Percentiles rank a stretch among this genome's conserved stretches.
phyloP scores from a whole-genome alignment of 2,797 vertebrate species.

The Peromyscus aztecus region DNA sequence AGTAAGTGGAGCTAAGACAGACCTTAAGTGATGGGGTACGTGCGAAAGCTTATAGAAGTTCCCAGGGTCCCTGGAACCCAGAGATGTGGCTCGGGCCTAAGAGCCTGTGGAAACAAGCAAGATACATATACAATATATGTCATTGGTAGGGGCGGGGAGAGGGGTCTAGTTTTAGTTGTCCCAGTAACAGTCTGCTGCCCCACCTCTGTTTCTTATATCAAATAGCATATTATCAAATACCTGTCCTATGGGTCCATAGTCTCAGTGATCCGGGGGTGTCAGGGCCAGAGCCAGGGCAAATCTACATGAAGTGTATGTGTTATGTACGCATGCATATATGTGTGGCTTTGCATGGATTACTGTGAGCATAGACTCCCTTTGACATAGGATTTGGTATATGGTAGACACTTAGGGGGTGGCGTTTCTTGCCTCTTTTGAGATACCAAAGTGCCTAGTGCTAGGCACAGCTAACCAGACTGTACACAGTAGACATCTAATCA shows the following conservation, averaged over 20 bases:
- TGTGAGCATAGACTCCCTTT: neutral
- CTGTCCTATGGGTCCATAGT: neutral
- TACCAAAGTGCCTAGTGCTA: neutral
- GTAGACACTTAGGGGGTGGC: neutral
- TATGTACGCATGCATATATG: neutral
- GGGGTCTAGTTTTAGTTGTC: constrained; percentile 11
- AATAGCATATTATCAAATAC: neutral
- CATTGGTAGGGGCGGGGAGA: neutral
- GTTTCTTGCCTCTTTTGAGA: constrained; percentile 24
- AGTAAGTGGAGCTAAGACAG: constrained; percentile 62
- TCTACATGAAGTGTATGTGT: neutral
- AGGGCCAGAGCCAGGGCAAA: neutral
- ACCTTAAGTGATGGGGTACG: neutral
- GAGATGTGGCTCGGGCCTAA: constrained; percentile 21
- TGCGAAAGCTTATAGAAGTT: constrained; percentile 52
- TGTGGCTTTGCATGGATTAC: neutral
- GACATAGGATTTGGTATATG: neutral
- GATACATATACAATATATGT: constrained; percentile 1
- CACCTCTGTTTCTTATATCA: neutral
- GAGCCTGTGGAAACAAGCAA: neutral
- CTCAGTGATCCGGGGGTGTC: neutral
- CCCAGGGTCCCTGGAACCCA: neutral
- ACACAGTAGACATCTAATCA: neutral
- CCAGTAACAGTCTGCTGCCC: neutral
- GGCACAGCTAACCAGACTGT: neutral